Base-by-base conservation (phyloP, 1,140 invertebrate genomes). In the Spodoptera litura region DNA sequence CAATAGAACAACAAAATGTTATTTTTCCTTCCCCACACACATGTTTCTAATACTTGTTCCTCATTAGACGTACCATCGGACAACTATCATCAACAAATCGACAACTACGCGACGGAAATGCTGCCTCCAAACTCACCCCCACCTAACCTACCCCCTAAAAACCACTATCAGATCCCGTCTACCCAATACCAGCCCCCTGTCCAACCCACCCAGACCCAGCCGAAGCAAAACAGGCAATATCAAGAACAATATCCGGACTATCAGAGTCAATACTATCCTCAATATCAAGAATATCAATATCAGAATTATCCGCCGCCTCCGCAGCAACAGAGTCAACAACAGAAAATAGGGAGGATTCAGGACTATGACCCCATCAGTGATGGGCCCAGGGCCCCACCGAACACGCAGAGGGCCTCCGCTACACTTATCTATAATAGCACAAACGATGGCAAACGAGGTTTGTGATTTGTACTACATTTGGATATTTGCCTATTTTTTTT, bases 391-490 rank as follows among this genome's bases (percentile, higher is more conserved):
- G 95, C 95, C 66, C 95, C 96, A 64, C 97, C 97, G 0, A 97
- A 97, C 89, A 97, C 97, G 2, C 96, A 97, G 78, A 95, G 97
- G 85, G 96, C 97, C 86, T 96, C 96, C 44, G 96, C 96, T 31
- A 98, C 97, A 53, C 95, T 98, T 80, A 98, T 98, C 87, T 98
- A 98, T 92, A 98, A 97, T 79, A 95, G 94, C 84, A 90, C 89
- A 6, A 89, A 84, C 70, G 93, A 93, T 73, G 87, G 84, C n/a
- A 91, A 90, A 53, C 81, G 89, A 92, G 93, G 93, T 94, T 85
- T 85, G 83, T 87, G 5, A 2, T 25, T 55, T 64, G 58, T 70
- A 13, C 15, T 3, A 20, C 9, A 20, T n/a, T 72, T 35, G 31
- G 62, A 20, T 66, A 8, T 66, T 15, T 44, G 13, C 27, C 25